phyloP scores from a whole-genome alignment of 2,888 invertebrate species.

The Cosmia trapezina region DNA sequence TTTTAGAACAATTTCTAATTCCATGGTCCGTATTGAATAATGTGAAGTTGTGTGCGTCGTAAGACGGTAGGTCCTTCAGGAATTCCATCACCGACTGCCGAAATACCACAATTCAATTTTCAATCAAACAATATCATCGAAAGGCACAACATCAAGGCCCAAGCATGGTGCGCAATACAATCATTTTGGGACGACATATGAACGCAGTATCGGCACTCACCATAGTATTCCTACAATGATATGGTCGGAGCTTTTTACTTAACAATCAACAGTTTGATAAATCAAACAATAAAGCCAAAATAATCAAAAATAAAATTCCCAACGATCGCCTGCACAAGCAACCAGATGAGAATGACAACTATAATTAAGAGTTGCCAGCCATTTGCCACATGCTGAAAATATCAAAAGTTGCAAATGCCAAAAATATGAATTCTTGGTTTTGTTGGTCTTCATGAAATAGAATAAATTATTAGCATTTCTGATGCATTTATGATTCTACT shows the following conservation, averaged over 20 bases:
- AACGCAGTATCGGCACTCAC: slow-evolving; percentile 68
- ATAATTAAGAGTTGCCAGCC: slow-evolving; percentile 16
- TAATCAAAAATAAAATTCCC: slow-evolving; percentile 78
- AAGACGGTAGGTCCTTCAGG: slow-evolving; percentile 97
- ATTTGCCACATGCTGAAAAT: slow-evolving; percentile 14
- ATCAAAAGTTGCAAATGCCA: background rate
- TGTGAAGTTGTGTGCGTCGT: slow-evolving; percentile 97
- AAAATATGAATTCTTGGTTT: background rate
- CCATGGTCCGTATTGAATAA: slow-evolving; percentile 96
- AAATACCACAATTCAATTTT: slow-evolving; percentile 65
- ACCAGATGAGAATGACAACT: slow-evolving; percentile 82
- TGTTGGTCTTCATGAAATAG: background rate
- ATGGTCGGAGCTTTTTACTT: slow-evolving; percentile 60
- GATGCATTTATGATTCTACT: background rate
- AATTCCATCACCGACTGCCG: slow-evolving; percentile 96
- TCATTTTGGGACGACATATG: slow-evolving; percentile 50
- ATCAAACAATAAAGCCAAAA: slow-evolving; percentile 73
- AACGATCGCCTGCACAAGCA: slow-evolving; percentile 68
- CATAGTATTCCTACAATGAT: slow-evolving; percentile 75
- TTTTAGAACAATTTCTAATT: slow-evolving; percentile 94
- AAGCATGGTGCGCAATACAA: slow-evolving; percentile 69
- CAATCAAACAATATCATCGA: slow-evolving; percentile 61
- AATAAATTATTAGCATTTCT: background rate
- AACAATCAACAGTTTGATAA: slow-evolving; percentile 67
- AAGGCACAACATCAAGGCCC: slow-evolving; percentile 69